Evolutionary conservation across 2,888 invertebrate genomes (phyloP).

Genomic region (Parnassius smintheus): DNA sequence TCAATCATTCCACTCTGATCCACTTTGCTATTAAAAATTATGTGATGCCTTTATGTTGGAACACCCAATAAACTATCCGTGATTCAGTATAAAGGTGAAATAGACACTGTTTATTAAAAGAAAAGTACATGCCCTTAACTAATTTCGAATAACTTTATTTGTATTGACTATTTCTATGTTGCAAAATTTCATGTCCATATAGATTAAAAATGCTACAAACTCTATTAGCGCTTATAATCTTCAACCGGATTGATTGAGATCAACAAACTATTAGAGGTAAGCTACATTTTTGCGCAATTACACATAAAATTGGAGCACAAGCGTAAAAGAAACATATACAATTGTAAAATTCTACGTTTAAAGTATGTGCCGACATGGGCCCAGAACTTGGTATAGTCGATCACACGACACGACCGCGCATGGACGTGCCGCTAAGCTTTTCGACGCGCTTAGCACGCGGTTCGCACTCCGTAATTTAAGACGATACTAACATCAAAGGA

Average conservation of each 20-base stretch:
- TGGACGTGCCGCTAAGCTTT: conserved; percentile 54
- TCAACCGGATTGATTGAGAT: conserved; percentile 15
- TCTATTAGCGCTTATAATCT: not conserved
- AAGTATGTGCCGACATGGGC: conserved; percentile 43
- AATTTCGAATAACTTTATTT: too few species aligned
- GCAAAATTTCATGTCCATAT: too few species aligned
- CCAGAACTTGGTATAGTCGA: conserved; percentile 56
- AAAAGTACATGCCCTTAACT: too few species aligned
- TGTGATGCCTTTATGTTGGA: conserved; percentile 16
- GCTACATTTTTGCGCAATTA: conserved; percentile 24
- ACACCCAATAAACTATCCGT: conserved; percentile 21
- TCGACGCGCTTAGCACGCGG: conserved; percentile 52
- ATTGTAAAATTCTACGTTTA: conserved; percentile 50
- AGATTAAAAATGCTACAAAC: too few species aligned
- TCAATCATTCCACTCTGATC: conserved; percentile 43
- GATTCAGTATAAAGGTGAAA: conserved; percentile 12
- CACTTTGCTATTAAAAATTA: conserved; percentile 30
- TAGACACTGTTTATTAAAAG: not conserved
- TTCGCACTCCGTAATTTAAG: conserved; percentile 32
- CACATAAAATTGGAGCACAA: conserved; percentile 25
- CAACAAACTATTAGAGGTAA: conserved; percentile 24
- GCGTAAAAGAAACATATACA: conserved; percentile 35
- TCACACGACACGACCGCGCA: conserved; percentile 52
- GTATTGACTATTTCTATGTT: too few species aligned
- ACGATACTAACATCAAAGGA: conserved; percentile 27